Evolutionary conservation across 2,888 invertebrate genomes (phyloP).

Genomic region (Shargacucullia verbasci): DNA sequence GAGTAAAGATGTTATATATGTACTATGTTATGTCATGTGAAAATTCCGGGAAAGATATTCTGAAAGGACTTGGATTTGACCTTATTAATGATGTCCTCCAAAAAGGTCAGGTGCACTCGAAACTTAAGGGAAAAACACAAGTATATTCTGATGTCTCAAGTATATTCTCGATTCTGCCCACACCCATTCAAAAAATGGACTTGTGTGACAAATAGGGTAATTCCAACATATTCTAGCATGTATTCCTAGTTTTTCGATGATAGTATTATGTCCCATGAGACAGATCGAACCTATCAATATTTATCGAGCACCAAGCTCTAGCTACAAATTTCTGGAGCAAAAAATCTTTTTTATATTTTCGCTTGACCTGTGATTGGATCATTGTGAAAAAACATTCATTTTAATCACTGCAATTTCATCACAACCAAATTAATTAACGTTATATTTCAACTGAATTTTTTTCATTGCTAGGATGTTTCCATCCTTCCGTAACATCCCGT

Average conservation of each 20-base stretch:
- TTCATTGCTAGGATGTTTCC: conserved; percentile 8
- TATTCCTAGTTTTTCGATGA: conserved; percentile 1
- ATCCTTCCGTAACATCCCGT: conserved; percentile 9
- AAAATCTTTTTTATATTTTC: conserved; percentile 9
- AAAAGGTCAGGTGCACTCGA: too few relatives aligned
- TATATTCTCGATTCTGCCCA: too few relatives aligned
- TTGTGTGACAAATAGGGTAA: too few relatives aligned
- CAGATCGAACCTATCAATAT: not conserved
- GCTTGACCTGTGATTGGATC: not conserved
- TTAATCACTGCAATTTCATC: not conserved
- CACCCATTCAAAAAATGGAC: too few relatives aligned
- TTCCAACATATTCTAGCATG: too few relatives aligned
- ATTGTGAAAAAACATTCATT: not conserved
- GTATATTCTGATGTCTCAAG: too few relatives aligned
- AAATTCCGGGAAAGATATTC: too few relatives aligned
- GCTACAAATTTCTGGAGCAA: not conserved
- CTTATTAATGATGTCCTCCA: too few relatives aligned
- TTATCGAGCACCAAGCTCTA: conserved; percentile 1
- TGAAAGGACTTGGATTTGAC: too few relatives aligned
- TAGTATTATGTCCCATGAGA: conserved; percentile 7
- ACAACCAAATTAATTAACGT: not conserved
- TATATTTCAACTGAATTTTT: not conserved
- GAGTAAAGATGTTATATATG: too few relatives aligned
- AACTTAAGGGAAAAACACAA: too few relatives aligned
- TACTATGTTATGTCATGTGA: too few relatives aligned